Base-by-base conservation (phyloP, 2,113 vertebrate species). In the Myodes glareolus region DNA sequence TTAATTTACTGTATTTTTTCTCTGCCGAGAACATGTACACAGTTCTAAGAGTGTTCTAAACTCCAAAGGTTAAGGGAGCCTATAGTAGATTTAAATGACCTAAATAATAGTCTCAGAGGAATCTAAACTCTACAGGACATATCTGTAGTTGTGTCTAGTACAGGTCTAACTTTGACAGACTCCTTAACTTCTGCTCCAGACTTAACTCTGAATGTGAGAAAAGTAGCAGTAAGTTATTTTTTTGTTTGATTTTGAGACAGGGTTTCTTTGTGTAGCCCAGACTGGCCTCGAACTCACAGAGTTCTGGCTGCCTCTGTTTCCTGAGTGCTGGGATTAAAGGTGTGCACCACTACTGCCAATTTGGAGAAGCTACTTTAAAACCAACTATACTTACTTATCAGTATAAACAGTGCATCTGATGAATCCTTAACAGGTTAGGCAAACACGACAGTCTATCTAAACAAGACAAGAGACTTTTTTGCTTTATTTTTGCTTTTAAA, bases 281-380 rank as follows among this genome's bases (percentile, higher is more conserved):
- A 19, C 36, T 73, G 70, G 70, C 17, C 36, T 73, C 8, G n/a
- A 73, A 73, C 3, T 39, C n/a, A 72, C 70, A 39, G 36, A 19
- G 17, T n/a, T n/a, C 36, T 9, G 7, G 36, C 36, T 72, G 68
- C 68, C 70, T 72, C 36, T 72, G 70, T n/a, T 36, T 72, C 70
- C 36, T 10, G 19, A 73, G 19, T 73, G 70, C 70, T 73, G 19
- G n/a, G 19, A 73, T 73, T 39, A 73, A n/a, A 73, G 70, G 70
- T 1, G 0, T 39, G n/a, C 17, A 4, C 17, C 70, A 73, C n/a
- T 8, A 73, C 70, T 73, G 70, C 19, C 90, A 67, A 31, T 31
- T 36, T 77, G 78, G 50, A 94, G 33, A 94, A 82, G 90, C 65
- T 93, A 85, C 72, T 80, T 92, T 86, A 84, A 87, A 63, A 73